Evolutionary conservation across 2,888 invertebrate genomes (phyloP), one percentile per base, ranked within the genome.

Genomic region (Aethes cnicana): DNA sequence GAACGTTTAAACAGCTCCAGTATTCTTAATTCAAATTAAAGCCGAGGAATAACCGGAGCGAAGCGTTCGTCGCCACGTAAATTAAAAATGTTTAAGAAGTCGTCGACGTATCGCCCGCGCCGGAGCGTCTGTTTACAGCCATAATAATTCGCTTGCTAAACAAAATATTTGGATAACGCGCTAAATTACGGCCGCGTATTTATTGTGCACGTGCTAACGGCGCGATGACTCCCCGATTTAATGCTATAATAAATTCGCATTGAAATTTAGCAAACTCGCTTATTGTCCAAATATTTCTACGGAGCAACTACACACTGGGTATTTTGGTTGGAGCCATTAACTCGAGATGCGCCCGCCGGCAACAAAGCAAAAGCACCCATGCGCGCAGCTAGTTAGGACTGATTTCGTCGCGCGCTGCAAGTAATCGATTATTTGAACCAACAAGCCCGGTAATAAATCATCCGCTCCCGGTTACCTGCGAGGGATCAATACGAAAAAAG

Each of bases 361-460:
- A 47, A 41, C 58, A 57, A 48, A 57, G 65, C 55, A 69, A 76
- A 74, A 63, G 59, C 58, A 58, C 55, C 59, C n/a, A 16, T n/a
- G 8, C 1, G 32, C 17, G 16, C n/a, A n/a, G n/a, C 32, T n/a
- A 9, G 3, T 14, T 16, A n/a, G 16, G 5, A 11, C 32, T n/a
- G 56, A 56, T 74, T 75, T 72, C 59, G 70, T 14, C 53, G 56
- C 58, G 62, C 39, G 54, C 36, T n/a, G 16, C 46, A 61, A 64
- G 71, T 73, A 73, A 85, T 87, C 86, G 88, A 88, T 88, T 87
- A 85, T 85, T 84, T 79, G 84, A 80, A 81, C 88, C 88, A 88
- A 87, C 86, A 86, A 81, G 82, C 74, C 65, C 61, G 71, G 82
- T 72, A 79, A 88, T 88, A 88, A 88, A 88, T 88, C 88, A 88